A percentile compares a stretch with the other conserved stretches of the same genome.
Evolutionary conservation across 2,888 invertebrate genomes (phyloP).

Genomic region (Philonicus albiceps): DNA sequence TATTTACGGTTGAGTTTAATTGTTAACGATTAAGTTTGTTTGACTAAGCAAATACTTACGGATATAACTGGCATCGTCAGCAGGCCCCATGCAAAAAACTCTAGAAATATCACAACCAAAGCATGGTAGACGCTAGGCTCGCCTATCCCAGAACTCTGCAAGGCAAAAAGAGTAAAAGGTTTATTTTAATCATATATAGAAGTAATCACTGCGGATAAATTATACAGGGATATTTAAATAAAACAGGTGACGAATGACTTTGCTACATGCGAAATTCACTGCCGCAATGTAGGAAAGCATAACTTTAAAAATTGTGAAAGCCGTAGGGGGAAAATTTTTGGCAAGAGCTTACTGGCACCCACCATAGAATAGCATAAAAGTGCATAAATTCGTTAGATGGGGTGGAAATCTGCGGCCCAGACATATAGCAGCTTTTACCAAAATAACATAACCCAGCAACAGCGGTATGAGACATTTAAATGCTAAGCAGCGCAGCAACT

Average conservation of each 20-base stretch:
- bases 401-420: background rate
- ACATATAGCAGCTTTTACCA: background rate
- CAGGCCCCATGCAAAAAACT: conserved; percentile 99
- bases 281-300: background rate
- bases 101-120: conserved; percentile 97
- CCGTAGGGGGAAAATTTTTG: background rate
- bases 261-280: conserved; percentile 14
- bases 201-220: background rate
- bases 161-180: conserved; percentile 51
- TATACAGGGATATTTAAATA: background rate
- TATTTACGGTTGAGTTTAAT: too few species aligned
- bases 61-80: conserved; percentile 96
- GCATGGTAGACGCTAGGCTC: conserved; percentile 98
- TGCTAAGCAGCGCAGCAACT: background rate
- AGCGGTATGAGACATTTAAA: background rate
- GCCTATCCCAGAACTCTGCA: conserved; percentile 85
- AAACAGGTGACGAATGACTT: background rate
- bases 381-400: conserved; percentile 11
- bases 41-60: conserved; percentile 53
- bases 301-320: background rate
- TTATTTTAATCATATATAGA: conserved; percentile 11
- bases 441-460: background rate
- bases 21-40: background rate
- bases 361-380: background rate
- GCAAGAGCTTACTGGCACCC: conserved; percentile 1